phyloP scores from a whole-genome alignment of 2,888 invertebrate species.

The Polietes domitor region DNA sequence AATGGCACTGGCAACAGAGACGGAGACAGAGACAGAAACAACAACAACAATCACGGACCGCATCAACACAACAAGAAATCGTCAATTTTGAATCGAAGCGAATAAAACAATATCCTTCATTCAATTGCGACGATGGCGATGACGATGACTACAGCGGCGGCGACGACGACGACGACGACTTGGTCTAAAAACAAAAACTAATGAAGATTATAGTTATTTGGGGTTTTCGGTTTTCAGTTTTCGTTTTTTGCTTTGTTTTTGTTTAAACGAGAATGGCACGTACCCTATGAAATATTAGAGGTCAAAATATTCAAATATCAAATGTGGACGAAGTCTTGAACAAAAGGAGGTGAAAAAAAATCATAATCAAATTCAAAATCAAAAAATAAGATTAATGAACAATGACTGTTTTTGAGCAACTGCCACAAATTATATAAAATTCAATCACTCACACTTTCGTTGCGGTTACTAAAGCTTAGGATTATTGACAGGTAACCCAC shows the following conservation, averaged over 20 bases:
- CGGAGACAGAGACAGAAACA: too few relatives aligned
- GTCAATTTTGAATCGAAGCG: not conserved
- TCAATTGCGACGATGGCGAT: slow-evolving; percentile 18
- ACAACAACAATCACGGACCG: not conserved
- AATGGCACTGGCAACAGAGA: not conserved
- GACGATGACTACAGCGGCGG: too few relatives aligned
- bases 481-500: slow-evolving; percentile 64
- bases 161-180: not conserved
- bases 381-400: slow-evolving; percentile 65
- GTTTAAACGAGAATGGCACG: slow-evolving; percentile 57
- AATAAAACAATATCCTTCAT: slow-evolving; percentile 40
- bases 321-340: slow-evolving; percentile 30
- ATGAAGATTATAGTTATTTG: slow-evolving; percentile 38
- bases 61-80: slow-evolving; percentile 10
- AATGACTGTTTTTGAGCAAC: slow-evolving; percentile 66
- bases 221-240: slow-evolving; percentile 8
- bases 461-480: slow-evolving; percentile 66
- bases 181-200: slow-evolving; percentile 1
- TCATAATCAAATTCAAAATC: slow-evolving; percentile 2
- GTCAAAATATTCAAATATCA: slow-evolving; percentile 61
- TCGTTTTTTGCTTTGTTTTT: slow-evolving; percentile 10
- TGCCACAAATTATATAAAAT: slow-evolving; percentile 69
- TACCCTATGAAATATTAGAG: slow-evolving; percentile 67
- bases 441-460: slow-evolving; percentile 70
- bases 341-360: slow-evolving; percentile 7